phyloP scores from a whole-genome alignment of 2,888 invertebrate species.

The Patella caerulea region DNA sequence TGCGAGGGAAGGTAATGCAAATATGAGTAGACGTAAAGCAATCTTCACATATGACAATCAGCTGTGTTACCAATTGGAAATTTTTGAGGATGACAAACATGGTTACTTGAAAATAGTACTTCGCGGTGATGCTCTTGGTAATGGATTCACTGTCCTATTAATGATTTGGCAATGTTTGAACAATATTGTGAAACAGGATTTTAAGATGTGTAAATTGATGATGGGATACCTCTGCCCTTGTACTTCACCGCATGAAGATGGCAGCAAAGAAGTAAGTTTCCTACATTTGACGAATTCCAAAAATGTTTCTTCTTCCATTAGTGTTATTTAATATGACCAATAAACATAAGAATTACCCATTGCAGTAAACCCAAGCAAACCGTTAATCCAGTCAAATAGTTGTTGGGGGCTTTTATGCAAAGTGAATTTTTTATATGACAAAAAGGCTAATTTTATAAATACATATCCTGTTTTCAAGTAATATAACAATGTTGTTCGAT shows the following conservation, averaged over 20 bases:
- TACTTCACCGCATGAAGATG: slow-evolving; percentile 37
- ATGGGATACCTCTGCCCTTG: slow-evolving; percentile 43
- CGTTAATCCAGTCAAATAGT: too few relatives aligned
- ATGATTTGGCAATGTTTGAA: slow-evolving; percentile 31
- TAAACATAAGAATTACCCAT: too few relatives aligned
- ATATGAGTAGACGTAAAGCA: slow-evolving; percentile 38
- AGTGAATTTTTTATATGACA: too few relatives aligned
- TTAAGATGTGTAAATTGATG: slow-evolving; percentile 37
- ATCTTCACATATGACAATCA: slow-evolving; percentile 38
- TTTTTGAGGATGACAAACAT: slow-evolving; percentile 24
- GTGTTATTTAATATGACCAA: too few relatives aligned
- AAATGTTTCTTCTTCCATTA: too few relatives aligned
- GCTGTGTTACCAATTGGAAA: slow-evolving; percentile 40
- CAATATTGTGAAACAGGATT: slow-evolving; percentile 41
- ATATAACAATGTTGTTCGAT: too few relatives aligned
- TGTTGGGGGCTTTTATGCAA: too few relatives aligned
- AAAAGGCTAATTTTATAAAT: too few relatives aligned
- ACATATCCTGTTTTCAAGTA: too few relatives aligned
- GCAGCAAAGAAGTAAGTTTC: background rate
- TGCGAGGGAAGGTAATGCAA: slow-evolving; percentile 30
- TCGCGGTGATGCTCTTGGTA: slow-evolving; percentile 14
- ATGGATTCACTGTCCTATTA: background rate
- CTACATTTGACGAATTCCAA: too few relatives aligned
- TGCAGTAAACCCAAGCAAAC: too few relatives aligned
- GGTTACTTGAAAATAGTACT: slow-evolving; percentile 33